These are phyloP conservation scores for Merluccius polli DNA, from an alignment of 2,797 vertebrate species.

Conservation along the genomic window DNA sequence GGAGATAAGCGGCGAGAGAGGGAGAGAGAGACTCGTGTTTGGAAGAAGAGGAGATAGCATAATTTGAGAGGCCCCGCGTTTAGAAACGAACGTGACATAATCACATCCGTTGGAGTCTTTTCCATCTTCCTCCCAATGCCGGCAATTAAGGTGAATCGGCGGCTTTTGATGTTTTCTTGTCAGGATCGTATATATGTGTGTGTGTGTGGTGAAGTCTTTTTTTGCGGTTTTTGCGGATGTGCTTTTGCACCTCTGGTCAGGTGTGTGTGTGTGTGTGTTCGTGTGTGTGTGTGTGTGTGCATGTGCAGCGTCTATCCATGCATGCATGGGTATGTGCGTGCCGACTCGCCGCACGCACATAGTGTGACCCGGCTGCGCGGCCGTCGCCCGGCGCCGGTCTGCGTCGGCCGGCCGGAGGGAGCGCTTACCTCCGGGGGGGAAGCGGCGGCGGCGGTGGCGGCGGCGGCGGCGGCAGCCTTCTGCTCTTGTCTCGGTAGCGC, in stretches of 20 bases:
- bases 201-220: conserved; percentile 20
- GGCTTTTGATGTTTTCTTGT: conserved; percentile 45
- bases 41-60: conserved; percentile 26
- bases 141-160: conserved; percentile 33
- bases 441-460: too few relatives aligned
- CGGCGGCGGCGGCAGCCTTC: conserved; percentile 31
- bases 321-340: background rate
- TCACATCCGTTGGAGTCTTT: conserved; percentile 33
- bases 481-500: conserved; percentile 41
- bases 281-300: background rate
- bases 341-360: too few relatives aligned
- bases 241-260: background rate
- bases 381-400: too few relatives aligned
- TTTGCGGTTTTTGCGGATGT: background rate
- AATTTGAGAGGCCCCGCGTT: conserved; percentile 51
- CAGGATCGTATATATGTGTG: conserved; percentile 42
- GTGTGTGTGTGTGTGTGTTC: conserved; percentile 12
- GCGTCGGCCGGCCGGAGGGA: background rate
- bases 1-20: conserved; percentile 54
- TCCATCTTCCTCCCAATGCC: conserved; percentile 9
- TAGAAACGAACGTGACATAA: conserved; percentile 49
- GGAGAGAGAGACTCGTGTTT: conserved; percentile 31
- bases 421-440: conserved; percentile 49
- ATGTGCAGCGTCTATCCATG: background rate
- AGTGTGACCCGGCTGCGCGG: too few relatives aligned